Evolutionary conservation across 2,888 invertebrate species (phyloP), one percentile per base, ranked within the genome.

Genomic region (Amphipyra tragopoginis): DNA sequence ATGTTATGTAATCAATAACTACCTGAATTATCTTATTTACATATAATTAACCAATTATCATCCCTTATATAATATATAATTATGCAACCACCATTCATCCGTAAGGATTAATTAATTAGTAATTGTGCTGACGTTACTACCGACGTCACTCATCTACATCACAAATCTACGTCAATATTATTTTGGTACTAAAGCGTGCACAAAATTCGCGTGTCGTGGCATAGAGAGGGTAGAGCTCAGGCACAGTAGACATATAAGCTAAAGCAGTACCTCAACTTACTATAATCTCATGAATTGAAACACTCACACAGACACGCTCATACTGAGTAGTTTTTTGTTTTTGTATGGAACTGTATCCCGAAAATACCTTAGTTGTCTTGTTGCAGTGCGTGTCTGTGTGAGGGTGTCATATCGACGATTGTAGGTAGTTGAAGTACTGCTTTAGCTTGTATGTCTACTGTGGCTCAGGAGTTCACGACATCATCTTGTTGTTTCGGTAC

Each of bases 401-500:
- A n/a, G n/a, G n/a, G n/a, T n/a, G n/a, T n/a, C n/a, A n/a, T n/a
- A n/a, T n/a, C n/a, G n/a, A n/a, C n/a, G n/a, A n/a, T n/a, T n/a
- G n/a, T n/a, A n/a, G n/a, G n/a, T n/a, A n/a, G n/a, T n/a, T n/a
- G n/a, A n/a, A n/a, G n/a, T n/a, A n/a, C n/a, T n/a, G n/a, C n/a
- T n/a, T n/a, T n/a, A n/a, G n/a, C n/a, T n/a, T n/a, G n/a, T n/a
- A n/a, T n/a, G n/a, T n/a, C n/a, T n/a, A n/a, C n/a, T n/a, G 29
- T 29, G 5, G 29, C 29, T 29, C 29, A 29, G 29, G 29, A 29
- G 29, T 29, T 72, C 66, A 62, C 13, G 43, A 72, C 42, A 70
- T 72, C 65, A 44, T 60, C 72, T 79, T 75, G 77, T 84, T 84
- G 82, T 80, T 55, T 75, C 82, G 83, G 73, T 77, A 75, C 73